Evolutionary conservation across 2,797 vertebrate species (phyloP).

Genomic region (Cryptoprocta ferox): DNA sequence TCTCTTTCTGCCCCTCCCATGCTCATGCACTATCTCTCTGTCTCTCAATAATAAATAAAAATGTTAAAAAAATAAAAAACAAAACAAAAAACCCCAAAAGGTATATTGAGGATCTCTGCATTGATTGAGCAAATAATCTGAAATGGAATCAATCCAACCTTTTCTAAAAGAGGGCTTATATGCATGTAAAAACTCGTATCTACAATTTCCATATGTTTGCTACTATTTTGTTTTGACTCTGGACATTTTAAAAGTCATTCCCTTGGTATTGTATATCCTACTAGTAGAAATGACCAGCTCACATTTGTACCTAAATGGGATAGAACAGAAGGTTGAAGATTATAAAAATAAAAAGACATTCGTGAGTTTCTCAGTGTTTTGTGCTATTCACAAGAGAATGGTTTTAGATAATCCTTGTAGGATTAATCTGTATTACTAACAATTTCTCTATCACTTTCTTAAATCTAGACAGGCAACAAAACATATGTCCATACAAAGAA

Average conservation of each 20-base stretch:
- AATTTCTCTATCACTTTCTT: not conserved
- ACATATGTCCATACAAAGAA: not conserved
- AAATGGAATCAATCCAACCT: conserved; percentile 47
- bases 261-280: not conserved
- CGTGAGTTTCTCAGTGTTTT: not conserved
- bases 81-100: not conserved
- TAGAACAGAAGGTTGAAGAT: not conserved
- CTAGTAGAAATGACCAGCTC: not conserved
- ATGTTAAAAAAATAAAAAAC: no score
- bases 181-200: not conserved
- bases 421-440: not conserved
- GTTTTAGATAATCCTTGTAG: not conserved
- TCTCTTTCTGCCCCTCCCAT: no score
- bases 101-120: conserved; percentile 24
- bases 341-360: conserved; percentile 1
- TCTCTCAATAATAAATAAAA: no score
- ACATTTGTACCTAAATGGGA: not conserved
- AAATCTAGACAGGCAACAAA: not conserved
- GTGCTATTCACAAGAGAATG: not conserved
- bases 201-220: conserved; percentile 11
- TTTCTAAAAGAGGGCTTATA: not conserved
- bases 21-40: no score
- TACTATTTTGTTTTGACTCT: conserved; percentile 35
- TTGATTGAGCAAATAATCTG: conserved; percentile 58
- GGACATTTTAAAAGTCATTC: conserved; percentile 52